phyloP scores from a whole-genome alignment of 1,140 invertebrate genomes.

The Temnothorax longispinosus region DNA sequence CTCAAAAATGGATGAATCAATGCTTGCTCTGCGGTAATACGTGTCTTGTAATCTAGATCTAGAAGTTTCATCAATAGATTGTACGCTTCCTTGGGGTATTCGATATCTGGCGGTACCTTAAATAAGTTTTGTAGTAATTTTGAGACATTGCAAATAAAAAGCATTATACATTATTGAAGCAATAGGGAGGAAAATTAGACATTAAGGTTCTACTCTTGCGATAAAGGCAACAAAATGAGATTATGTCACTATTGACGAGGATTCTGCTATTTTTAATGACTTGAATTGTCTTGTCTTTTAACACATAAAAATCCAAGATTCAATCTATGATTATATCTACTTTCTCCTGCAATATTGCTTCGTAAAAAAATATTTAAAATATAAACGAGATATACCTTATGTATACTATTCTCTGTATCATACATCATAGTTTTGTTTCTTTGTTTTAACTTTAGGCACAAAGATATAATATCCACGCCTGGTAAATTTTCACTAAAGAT shows the following conservation, averaged over 20 bases:
- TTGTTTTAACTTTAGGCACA: slow-evolving; percentile 81
- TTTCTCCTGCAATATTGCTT: slow-evolving; percentile 1
- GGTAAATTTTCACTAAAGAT: slow-evolving; percentile 80
- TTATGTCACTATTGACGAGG: not conserved
- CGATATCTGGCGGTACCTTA: slow-evolving; percentile 71
- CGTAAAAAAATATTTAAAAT: slow-evolving; percentile 65
- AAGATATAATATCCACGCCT: slow-evolving; percentile 77
- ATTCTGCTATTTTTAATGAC: not conserved
- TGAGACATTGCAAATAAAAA: slow-evolving; percentile 40
- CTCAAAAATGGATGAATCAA: slow-evolving; percentile 91
- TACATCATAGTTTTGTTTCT: slow-evolving; percentile 72
- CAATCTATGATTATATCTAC: not conserved
- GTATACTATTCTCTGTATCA: slow-evolving; percentile 58
- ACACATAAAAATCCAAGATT: not conserved
- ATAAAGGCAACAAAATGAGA: not conserved
- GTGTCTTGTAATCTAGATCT: slow-evolving; percentile 90
- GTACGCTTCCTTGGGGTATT: slow-evolving; percentile 90
- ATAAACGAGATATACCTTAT: slow-evolving; percentile 77
- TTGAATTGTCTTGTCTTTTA: not conserved
- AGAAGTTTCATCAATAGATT: slow-evolving; percentile 91
- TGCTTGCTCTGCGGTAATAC: slow-evolving; percentile 91
- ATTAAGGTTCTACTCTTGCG: not conserved
- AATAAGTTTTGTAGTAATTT: slow-evolving; percentile 57
- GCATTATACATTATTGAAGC: not conserved
- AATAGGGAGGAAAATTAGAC: not conserved